Percentiles rank a stretch among this genome's conserved stretches.
Evolutionary conservation across 92 coral and sea anemone species (phyloP).

Genomic region (Zoanthus sociatus): DNA sequence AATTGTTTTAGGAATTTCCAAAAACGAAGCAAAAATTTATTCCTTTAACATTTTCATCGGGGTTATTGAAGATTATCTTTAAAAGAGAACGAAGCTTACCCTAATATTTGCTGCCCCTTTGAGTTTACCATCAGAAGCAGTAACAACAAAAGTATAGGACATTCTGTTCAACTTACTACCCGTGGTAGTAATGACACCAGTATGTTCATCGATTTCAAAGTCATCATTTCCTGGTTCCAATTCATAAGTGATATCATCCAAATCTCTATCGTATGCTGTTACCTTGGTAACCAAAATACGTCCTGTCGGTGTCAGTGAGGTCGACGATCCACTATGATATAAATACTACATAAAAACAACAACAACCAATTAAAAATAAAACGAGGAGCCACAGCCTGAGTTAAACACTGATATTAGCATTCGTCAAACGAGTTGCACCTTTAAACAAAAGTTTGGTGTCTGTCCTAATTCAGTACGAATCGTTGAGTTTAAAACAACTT

Average conservation of each 20-base stretch:
- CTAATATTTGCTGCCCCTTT: slow-evolving; percentile 22
- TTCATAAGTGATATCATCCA: slow-evolving; percentile 61
- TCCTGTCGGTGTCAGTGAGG: neutral
- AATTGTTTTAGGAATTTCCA: too few relatives aligned
- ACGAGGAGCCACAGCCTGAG: too few relatives aligned
- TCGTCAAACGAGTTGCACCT: too few relatives aligned
- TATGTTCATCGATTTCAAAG: slow-evolving; percentile 65
- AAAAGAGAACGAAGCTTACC: neutral
- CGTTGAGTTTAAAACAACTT: too few relatives aligned
- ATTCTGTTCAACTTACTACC: slow-evolving; percentile 39
- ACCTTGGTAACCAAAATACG: slow-evolving; percentile 56
- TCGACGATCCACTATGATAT: neutral
- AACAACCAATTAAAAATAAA: too few relatives aligned
- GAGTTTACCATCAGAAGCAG: slow-evolving; percentile 80
- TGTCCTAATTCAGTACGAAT: too few relatives aligned
- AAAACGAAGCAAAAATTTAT: too few relatives aligned
- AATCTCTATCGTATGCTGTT: slow-evolving; percentile 65
- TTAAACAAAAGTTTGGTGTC: too few relatives aligned
- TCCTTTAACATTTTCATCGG: too few relatives aligned
- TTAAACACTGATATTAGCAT: too few relatives aligned
- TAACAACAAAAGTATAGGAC: slow-evolving; percentile 77
- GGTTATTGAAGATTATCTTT: neutral
- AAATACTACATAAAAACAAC: neutral
- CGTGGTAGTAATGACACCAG: slow-evolving; percentile 77
- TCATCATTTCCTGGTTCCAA: slow-evolving; percentile 57